These are phyloP conservation scores for Ericerus pela DNA, from an alignment of 1,140 invertebrate genomes.

Conservation along the genomic window DNA sequence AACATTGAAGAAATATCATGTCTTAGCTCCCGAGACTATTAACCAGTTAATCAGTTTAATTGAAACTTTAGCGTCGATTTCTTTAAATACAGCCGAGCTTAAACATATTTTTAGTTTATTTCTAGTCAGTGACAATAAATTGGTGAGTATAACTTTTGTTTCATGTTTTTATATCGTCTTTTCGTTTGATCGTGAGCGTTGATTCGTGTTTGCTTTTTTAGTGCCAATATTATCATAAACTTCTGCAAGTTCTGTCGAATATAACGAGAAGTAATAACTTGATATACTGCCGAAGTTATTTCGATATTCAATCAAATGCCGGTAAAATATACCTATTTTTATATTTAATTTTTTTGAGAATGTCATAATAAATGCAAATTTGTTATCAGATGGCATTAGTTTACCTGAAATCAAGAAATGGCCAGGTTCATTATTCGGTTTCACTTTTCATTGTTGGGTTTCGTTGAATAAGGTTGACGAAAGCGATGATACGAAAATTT, in stretches of 20 bases:
- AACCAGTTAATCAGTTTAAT: conserved; percentile 39
- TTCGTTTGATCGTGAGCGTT: not conserved
- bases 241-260: conserved; percentile 33
- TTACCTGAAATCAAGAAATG: conserved; percentile 37
- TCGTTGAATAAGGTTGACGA: conserved; percentile 33
- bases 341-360: not conserved
- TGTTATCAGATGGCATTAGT: conserved; percentile 34
- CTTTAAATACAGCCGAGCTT: conserved; percentile 39
- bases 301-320: conserved; percentile 35
- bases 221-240: conserved; percentile 31
- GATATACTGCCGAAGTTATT: conserved; percentile 34
- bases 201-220: conserved; percentile 22
- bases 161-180: not conserved
- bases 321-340: conserved; percentile 21
- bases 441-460: conserved; percentile 43
- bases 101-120: conserved; percentile 37
- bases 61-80: conserved; percentile 40
- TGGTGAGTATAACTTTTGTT: conserved; percentile 19
- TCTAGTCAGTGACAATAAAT: conserved; percentile 27
- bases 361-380: conserved; percentile 8
- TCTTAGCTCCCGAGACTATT: conserved; percentile 26
- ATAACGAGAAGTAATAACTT: conserved; percentile 33
- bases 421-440: conserved; percentile 41
- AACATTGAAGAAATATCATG: conserved; percentile 14
- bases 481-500: conserved; percentile 17